These are phyloP conservation scores for Corella eumyota DNA, from an alignment of 23 tunicate genomes.

Conservation along the genomic window DNA sequence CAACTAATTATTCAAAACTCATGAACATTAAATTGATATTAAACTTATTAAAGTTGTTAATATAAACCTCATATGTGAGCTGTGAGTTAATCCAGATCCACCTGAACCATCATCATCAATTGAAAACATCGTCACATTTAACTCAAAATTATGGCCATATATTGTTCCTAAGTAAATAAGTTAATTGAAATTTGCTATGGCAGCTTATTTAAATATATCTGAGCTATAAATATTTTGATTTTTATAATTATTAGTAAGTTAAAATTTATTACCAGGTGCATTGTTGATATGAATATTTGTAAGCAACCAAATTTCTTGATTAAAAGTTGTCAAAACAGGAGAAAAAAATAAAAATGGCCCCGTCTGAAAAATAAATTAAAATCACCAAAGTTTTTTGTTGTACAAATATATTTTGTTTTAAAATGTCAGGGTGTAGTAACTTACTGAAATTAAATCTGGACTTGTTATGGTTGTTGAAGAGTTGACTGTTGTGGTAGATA, in stretches of 20 bases:
- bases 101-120: constrained; percentile 70
- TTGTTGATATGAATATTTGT: constrained; percentile 46
- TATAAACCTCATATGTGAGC: constrained; percentile 28
- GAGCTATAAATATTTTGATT: not conserved
- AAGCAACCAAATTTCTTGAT: constrained; percentile 81
- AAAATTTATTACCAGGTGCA: constrained; percentile 39
- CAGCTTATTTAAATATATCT: not conserved
- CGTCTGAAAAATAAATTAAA: constrained; percentile 36
- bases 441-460: constrained; percentile 23
- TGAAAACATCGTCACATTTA: constrained; percentile 44
- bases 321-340: constrained; percentile 50
- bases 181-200: not conserved
- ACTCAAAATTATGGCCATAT: constrained; percentile 20
- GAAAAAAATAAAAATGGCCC: constrained; percentile 54
- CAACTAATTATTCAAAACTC: too few relatives aligned
- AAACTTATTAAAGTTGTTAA: too few relatives aligned
- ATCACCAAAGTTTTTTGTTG: too few relatives aligned
- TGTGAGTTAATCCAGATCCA: constrained; percentile 28
- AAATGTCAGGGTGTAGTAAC: too few relatives aligned
- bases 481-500: constrained; percentile 37
- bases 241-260: not conserved
- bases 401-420: too few relatives aligned
- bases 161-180: constrained; percentile 27
- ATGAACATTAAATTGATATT: too few relatives aligned
- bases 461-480: constrained; percentile 1